Evolutionary conservation across 2,113 vertebrate species (phyloP), one percentile per base, ranked within the genome.

Genomic region (Salminus brasiliensis): DNA sequence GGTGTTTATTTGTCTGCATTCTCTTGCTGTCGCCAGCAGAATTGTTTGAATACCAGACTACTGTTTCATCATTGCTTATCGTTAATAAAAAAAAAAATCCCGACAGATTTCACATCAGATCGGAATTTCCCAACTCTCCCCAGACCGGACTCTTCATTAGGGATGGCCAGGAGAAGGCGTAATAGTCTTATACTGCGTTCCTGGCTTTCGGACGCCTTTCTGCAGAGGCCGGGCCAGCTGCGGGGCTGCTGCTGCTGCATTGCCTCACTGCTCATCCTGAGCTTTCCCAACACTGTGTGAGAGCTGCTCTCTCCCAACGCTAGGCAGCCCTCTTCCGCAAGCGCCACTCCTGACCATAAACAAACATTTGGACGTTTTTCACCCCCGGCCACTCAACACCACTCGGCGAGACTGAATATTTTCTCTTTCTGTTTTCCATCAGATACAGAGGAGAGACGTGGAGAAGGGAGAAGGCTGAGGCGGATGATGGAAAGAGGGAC

Each of bases 331-430:
- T 76, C 76, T 41, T 67, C 83, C 55, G 41, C 49, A 39, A 84
- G 66, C 69, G 60, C 78, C 76, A 72, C 72, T 90, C 52, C 77
- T 41, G 85, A 82, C 73, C 80, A 72, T 87, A 87, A 86, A 87
- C 85, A 80, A 88, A 87, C 86, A 88, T 88, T 83, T 76, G 81
- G 81, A 88, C 71, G 76, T 88, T 84, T 88, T 86, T 86, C 88
- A 77, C 43, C 43, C 39, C 23, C 23, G 55, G 60, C 62, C 79
- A 66, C 76, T 49, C 63, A 63, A 53, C 72, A 25, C 53, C 89
- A 30, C 45, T 90, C 84, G 86, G 87, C 88, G 90, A 90, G 81
- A 72, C 81, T 16, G 76, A 62, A 86, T 84, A 81, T 89, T 89
- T 87, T 57, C 68, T 74, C 73, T 72, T 29, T 79, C 84, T 81